Evolutionary conservation across 2,888 invertebrate species (phyloP).

Genomic region (Chironomus riparius): DNA sequence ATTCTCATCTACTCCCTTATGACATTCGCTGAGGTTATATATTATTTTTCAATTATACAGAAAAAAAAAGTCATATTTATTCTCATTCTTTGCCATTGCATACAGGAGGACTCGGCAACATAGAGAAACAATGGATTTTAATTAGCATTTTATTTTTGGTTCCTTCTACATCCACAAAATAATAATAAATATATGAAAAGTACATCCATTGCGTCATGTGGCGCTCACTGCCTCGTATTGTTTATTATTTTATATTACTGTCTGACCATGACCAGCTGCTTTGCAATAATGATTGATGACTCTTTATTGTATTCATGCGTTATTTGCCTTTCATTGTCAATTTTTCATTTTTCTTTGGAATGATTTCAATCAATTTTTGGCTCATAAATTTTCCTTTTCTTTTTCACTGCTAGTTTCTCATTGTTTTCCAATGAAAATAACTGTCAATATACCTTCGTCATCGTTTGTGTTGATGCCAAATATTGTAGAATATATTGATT

Average conservation of each 20-base stretch:
- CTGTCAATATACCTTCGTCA: not conserved
- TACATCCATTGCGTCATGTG: not conserved
- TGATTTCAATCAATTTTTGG: not conserved
- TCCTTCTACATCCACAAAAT: not conserved
- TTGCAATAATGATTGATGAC: not conserved
- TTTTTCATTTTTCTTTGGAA: not conserved
- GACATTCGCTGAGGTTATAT: too few species aligned
- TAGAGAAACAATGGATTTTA: not conserved
- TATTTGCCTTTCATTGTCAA: too few species aligned
- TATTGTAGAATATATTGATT: too few species aligned
- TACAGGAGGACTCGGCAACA: too few species aligned
- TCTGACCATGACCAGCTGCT: not conserved
- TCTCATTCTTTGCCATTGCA: too few species aligned
- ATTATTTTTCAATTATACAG: too few species aligned
- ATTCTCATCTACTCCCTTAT: too few species aligned
- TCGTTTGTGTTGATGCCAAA: too few species aligned
- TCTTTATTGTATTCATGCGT: not conserved
- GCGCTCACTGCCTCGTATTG: not conserved
- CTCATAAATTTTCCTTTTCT: not conserved
- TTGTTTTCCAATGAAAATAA: not conserved
- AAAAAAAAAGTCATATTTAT: too few species aligned
- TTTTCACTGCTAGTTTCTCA: too few species aligned
- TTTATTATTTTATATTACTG: not conserved
- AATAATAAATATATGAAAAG: not conserved
- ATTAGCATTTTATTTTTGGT: not conserved